A percentile compares a stretch with the other conserved stretches of the same genome.
Conservation (phyloP, 2,888 invertebrate genomes). For the Trissoscelio sp. region DNA sequence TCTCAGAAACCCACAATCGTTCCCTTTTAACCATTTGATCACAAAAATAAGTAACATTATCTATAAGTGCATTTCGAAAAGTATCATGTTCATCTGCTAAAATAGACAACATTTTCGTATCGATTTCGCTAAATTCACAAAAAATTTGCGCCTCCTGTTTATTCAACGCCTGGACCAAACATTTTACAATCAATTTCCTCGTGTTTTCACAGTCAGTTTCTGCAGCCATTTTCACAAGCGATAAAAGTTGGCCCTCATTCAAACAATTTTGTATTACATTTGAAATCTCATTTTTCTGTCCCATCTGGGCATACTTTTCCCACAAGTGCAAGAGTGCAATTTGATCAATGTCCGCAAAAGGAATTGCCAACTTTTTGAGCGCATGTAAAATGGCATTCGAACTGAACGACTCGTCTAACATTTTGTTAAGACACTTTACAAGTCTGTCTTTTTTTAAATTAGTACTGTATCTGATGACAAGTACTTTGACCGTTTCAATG, state of each 20-base stretch:
- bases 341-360: slow-evolving; percentile 73
- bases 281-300: slow-evolving; percentile 75
- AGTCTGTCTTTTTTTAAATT: slow-evolving; percentile 83
- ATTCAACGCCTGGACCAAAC: slow-evolving; percentile 71
- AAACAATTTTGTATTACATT: slow-evolving; percentile 78
- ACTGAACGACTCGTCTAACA: slow-evolving; percentile 73
- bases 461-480: slow-evolving; percentile 83
- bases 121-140: slow-evolving; percentile 77
- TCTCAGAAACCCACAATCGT: slow-evolving; percentile 81
- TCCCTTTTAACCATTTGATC: slow-evolving; percentile 82
- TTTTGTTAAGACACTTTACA: slow-evolving; percentile 77
- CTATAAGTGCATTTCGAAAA: slow-evolving; percentile 82
- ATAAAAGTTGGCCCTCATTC: slow-evolving; percentile 76
- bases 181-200: slow-evolving; percentile 73
- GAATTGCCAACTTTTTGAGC: slow-evolving; percentile 73
- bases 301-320: slow-evolving; percentile 76
- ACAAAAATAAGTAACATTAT: slow-evolving; percentile 84
- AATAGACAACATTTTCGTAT: slow-evolving; percentile 76
- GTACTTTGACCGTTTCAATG: slow-evolving; percentile 80
- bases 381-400: slow-evolving; percentile 74
- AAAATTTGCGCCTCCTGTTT: slow-evolving; percentile 74
- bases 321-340: slow-evolving; percentile 77
- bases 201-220: slow-evolving; percentile 68
- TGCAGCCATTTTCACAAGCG: slow-evolving; percentile 79
- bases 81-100: slow-evolving; percentile 75